Conservation (phyloP, 2,888 invertebrate genomes). For the Elgonia sp. region DNA sequence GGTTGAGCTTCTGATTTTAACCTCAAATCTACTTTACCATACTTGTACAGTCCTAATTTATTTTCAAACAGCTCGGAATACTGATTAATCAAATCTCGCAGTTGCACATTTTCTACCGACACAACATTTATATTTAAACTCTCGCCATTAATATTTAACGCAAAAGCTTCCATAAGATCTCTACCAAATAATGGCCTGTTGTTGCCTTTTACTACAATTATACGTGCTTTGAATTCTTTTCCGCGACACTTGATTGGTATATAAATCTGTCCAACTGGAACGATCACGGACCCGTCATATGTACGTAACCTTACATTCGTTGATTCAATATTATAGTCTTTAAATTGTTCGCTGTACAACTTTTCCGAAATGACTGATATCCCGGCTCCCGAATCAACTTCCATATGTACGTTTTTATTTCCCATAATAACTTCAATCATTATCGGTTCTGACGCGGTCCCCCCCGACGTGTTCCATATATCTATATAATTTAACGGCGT, state of each 20-base stretch:
- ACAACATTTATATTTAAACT: background rate
- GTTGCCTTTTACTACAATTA: slow-evolving; percentile 68
- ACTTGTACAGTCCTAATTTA: slow-evolving; percentile 66
- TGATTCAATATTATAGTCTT: slow-evolving; percentile 3
- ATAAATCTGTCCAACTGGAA: slow-evolving; percentile 64
- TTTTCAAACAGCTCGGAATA: slow-evolving; percentile 59
- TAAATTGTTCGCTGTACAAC: slow-evolving; percentile 28
- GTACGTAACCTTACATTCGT: slow-evolving; percentile 56
- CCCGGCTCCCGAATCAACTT: slow-evolving; percentile 78
- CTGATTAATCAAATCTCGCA: slow-evolving; percentile 4
- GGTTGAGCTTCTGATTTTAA: slow-evolving; percentile 55
- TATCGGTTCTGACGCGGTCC: slow-evolving; percentile 14
- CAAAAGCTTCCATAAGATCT: slow-evolving; percentile 67
- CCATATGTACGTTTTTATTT: slow-evolving; percentile 76
- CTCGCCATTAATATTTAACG: slow-evolving; percentile 22
- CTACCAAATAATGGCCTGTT: slow-evolving; percentile 66
- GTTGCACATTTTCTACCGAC: background rate
- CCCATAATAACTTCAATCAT: slow-evolving; percentile 72
- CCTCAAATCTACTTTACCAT: slow-evolving; percentile 63
- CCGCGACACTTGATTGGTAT: slow-evolving; percentile 54
- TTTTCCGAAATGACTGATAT: slow-evolving; percentile 67
- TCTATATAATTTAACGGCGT: slow-evolving; percentile 44
- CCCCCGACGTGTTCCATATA: slow-evolving; percentile 22
- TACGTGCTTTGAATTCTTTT: slow-evolving; percentile 21
- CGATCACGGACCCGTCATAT: slow-evolving; percentile 62